Base-by-base conservation (phyloP, 2,797 vertebrate species). In the Ptychadena robeensis region DNA sequence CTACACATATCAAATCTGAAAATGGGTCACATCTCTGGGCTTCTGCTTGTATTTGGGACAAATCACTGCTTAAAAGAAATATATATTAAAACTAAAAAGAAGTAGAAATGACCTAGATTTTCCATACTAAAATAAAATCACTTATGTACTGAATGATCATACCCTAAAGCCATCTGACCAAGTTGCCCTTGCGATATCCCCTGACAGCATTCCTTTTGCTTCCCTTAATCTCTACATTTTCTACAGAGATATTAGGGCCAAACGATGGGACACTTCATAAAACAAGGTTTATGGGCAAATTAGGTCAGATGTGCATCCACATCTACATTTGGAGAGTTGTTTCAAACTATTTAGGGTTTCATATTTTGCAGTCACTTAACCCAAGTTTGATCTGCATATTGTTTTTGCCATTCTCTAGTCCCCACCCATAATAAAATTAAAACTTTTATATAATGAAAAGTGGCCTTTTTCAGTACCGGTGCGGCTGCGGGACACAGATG, bases 31-130 rank as follows among this genome's bases (percentile, higher is more conserved):
- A 15, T 48, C 40, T 53, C 64, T 53, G 40, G 38, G 64, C n/a
- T 67, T 67, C 11, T 7, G 67, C 66, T 57, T 68, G 31, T 48
- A 78, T 78, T 78, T 78, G 75, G 64, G 64, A 67, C 75, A 78
- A 34, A 32, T 8, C 15, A 71, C 48, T 63, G 78, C 78, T 80
- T 25, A 68, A n/a, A 34, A 80, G 78, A 80, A 53, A 53, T 57
- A 61, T 48, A 67, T 68, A 40, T 67, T 30, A 78, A 78, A 67
- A 48, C 22, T 3, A 78, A 38, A 15, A 69, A 48, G 68, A 61
- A 6, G 67, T 71, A 34, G n/a, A 14, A 80, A 30, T 40, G 66
- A 80, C 78, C 78, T 63, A 71, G 48, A 79, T 79, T 37, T 35
- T 11, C 8, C 28, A 30, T 59, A 57, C 77, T 70, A 70, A 79